Evolutionary conservation across 2,113 vertebrate genomes (phyloP), one percentile per base, ranked within the genome.

Genomic region (Eolophus roseicapilla): DNA sequence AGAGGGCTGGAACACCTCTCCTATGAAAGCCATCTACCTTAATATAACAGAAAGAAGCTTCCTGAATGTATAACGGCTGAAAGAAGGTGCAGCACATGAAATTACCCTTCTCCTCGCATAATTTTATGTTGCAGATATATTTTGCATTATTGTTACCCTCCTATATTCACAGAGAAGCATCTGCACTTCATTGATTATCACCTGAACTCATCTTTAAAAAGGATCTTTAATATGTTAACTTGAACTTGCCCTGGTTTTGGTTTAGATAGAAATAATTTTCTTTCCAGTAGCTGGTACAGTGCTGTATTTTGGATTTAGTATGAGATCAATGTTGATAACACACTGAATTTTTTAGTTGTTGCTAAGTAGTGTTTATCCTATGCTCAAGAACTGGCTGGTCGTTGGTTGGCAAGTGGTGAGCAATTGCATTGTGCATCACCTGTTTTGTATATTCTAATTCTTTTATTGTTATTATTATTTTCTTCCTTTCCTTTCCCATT

Each of bases 351-450:
- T 69, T 49, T 69, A 55, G 53, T 17, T 75, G 31, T 7, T 62
- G 47, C 35, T 63, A 63, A 49, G 17, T 29, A 35, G 35, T 49
- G n/a, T 75, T 86, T 69, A 55, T 17, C 43, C 12, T 33, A 37
- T 11, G 39, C 53, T 16, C 4, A 14, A 68, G 20, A 35, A 6
- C 39, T 16, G 11, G 16, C 17, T 31, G 39, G n/a, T 11, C 24
- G 24, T 41, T 0, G 0, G 17, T 27, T 25, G 23, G 52, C 24
- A 31, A 0, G 16, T 18, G 4, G 8, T 27, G 28, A 68, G 46
- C 10, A 47, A 33, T 11, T 17, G 6, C 29, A 43, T 2, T 17
- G n/a, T 13, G 17, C 17, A 17, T 28, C 9, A 10, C n/a, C 47
- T 53, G 31, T 11, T 59, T 43, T 62, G 46, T 35, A 43, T 33